phyloP scores from a whole-genome alignment of 1,140 invertebrate genomes.

The Colletes latitarsis region DNA sequence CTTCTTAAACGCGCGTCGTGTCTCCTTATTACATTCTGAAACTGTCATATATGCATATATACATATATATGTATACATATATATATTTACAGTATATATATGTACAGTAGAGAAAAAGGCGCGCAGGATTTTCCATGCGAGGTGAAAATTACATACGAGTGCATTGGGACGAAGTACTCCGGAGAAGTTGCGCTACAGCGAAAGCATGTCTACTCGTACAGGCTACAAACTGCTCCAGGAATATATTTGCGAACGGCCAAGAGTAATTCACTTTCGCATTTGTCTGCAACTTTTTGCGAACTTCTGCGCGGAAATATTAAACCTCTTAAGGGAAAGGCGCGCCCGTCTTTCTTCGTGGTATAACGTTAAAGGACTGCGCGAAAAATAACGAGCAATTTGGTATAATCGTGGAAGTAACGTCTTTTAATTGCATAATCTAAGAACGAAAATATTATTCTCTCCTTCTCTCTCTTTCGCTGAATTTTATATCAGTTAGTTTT shows the following conservation, averaged over 20 bases:
- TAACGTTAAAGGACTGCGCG: background rate
- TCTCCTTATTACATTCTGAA: conserved; percentile 57
- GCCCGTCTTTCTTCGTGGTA: background rate
- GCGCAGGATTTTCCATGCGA: conserved; percentile 53
- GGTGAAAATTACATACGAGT: conserved; percentile 64
- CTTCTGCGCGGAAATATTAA: conserved; percentile 20
- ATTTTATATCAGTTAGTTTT: no score
- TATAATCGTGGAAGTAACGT: background rate
- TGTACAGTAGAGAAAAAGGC: conserved; percentile 37
- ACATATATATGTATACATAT: no score
- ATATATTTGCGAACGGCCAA: conserved; percentile 55
- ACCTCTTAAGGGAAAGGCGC: conserved; percentile 6
- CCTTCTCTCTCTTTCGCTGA: no score
- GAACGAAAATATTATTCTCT: no score
- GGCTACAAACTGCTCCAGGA: conserved; percentile 46
- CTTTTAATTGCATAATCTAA: background rate
- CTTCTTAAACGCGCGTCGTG: conserved; percentile 26
- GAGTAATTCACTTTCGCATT: conserved; percentile 56
- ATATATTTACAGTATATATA: background rate
- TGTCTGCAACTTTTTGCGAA: conserved; percentile 51
- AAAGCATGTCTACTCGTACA: conserved; percentile 45
- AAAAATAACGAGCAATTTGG: background rate
- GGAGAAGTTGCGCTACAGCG: conserved; percentile 47
- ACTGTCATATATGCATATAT: conserved; percentile 19
- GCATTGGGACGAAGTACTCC: conserved; percentile 49